Evolutionary conservation across 1,140 invertebrate species (phyloP).

Genomic region (Drosophila ficusphila): DNA sequence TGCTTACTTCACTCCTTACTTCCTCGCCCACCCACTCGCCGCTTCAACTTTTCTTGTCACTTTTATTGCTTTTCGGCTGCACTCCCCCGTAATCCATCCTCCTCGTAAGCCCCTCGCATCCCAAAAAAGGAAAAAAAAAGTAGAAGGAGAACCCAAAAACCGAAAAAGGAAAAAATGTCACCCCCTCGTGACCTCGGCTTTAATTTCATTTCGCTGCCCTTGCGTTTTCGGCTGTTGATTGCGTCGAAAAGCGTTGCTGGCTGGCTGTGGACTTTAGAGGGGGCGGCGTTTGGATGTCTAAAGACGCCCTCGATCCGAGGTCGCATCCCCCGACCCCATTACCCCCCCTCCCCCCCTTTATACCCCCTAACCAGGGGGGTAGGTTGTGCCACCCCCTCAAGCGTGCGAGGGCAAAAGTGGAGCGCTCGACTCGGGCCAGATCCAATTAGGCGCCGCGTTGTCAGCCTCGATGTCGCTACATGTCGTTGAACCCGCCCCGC

Average conservation of each 20-base stretch:
- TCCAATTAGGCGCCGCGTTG: slow-evolving; percentile 75
- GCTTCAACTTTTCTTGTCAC: slow-evolving; percentile 46
- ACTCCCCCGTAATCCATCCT: slow-evolving; percentile 31
- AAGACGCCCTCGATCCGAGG: slow-evolving; percentile 47
- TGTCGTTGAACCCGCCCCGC: slow-evolving; percentile 48
- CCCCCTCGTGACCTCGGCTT: slow-evolving; percentile 56
- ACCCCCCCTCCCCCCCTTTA: background rate
- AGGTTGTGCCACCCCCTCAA: background rate
- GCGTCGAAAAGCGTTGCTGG: slow-evolving; percentile 65
- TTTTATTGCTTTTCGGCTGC: slow-evolving; percentile 53
- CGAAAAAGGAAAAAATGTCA: too few relatives aligned
- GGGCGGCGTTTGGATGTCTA: background rate
- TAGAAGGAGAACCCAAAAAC: too few relatives aligned
- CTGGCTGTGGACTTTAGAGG: background rate
- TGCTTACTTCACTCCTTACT: too few relatives aligned
- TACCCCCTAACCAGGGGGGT: too few relatives aligned
- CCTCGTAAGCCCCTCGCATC: too few relatives aligned
- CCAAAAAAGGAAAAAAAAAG: too few relatives aligned
- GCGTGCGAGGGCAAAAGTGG: slow-evolving; percentile 52
- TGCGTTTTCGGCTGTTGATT: slow-evolving; percentile 70
- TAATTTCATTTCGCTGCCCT: slow-evolving; percentile 76
- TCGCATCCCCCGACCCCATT: slow-evolving; percentile 2
- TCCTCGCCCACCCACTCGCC: slow-evolving; percentile 48
- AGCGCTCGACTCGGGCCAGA: slow-evolving; percentile 72
- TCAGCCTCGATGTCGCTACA: slow-evolving; percentile 49